Evolutionary conservation across 2,888 invertebrate genomes (phyloP), one percentile per base, ranked within the genome.

Genomic region (Drosophila robusta): DNA sequence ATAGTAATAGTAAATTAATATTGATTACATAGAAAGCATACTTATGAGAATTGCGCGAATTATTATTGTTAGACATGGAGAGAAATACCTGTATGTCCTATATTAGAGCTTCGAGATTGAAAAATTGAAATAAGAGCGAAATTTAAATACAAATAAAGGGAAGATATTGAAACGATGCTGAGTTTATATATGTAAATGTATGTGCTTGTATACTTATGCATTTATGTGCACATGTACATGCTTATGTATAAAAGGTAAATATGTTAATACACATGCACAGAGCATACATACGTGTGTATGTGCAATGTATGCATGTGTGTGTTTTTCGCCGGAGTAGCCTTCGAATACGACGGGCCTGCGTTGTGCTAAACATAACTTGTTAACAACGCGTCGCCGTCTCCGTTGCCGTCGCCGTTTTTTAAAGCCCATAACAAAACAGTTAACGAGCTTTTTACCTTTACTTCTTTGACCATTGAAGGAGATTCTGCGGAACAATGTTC

Each of bases 351-450:
- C 52, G 51, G 18, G 54, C 41, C n/a, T 38, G 58, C 51, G 41
- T 45, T 36, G 46, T 45, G 51, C 55, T 44, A 42, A 57, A 58
- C 61, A 65, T 60, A 61, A 62, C 62, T 76, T 58, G 77, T 76
- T 76, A 65, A 68, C 65, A 76, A 68, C 68, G 58, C 58, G 56
- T 54, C 57, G 49, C 34, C 60, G 49, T 68, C 67, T 72, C 36
- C 45, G 42, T 54, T 34, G 11, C n/a, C 45, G 45, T 18, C 9
- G 32, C 32, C 12, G 34, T 64, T 52, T 44, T 66, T 71, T 70
- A 62, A 75, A 66, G 55, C 52, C 75, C 67, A 73, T 80, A 80
- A 73, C 67, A 80, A 75, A 78, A 76, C 77, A 70, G 64, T 68
- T 78, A 78, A 78, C 77, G 80, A 80, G 78, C 67, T 70, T 76